These are phyloP conservation scores for Brachyrhaphis roseni DNA, from an alignment of 2,797 vertebrate species.

Conservation along the genomic window DNA sequence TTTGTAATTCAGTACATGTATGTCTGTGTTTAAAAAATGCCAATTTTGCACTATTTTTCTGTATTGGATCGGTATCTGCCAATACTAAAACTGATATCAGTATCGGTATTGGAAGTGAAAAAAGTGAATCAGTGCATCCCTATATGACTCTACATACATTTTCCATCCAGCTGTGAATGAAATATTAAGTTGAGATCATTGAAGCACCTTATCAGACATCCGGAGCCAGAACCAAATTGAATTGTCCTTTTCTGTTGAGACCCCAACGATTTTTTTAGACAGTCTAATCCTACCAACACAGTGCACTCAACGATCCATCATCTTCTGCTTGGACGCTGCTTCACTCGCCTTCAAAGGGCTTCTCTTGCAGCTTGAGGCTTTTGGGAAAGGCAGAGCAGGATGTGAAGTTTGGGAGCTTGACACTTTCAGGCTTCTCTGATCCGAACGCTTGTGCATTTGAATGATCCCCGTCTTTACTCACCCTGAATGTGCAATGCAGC, in stretches of 20 bases:
- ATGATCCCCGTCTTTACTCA: constrained; percentile 53
- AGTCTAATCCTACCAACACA: constrained; percentile 56
- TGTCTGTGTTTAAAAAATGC: no score
- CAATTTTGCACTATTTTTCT: no score
- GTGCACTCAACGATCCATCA: constrained; percentile 59
- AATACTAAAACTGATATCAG: no score
- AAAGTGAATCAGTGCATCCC: no score
- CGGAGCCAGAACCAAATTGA: constrained; percentile 54
- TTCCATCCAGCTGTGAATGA: constrained; percentile 29
- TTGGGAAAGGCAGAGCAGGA: constrained; percentile 20
- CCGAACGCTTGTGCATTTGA: constrained; percentile 66
- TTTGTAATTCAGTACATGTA: no score
- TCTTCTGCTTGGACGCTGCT: constrained; percentile 59
- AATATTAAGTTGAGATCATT: constrained; percentile 31
- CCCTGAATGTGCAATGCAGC: constrained; percentile 61
- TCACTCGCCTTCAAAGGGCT: constrained; percentile 57
- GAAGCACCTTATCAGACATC: constrained; percentile 38
- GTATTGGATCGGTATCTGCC: no score
- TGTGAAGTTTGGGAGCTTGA: constrained; percentile 67
- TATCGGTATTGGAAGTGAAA: no score
- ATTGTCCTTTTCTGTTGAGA: constrained; percentile 51
- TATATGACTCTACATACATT: constrained; percentile 11
- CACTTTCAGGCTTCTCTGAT: constrained; percentile 59
- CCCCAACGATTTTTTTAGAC: constrained; percentile 59
- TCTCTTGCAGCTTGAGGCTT: constrained; percentile 20